Evolutionary conservation across 37 sponge, comb jelly and placozoan genomes (phyloP).

Genomic region (Halichondria panicea): DNA sequence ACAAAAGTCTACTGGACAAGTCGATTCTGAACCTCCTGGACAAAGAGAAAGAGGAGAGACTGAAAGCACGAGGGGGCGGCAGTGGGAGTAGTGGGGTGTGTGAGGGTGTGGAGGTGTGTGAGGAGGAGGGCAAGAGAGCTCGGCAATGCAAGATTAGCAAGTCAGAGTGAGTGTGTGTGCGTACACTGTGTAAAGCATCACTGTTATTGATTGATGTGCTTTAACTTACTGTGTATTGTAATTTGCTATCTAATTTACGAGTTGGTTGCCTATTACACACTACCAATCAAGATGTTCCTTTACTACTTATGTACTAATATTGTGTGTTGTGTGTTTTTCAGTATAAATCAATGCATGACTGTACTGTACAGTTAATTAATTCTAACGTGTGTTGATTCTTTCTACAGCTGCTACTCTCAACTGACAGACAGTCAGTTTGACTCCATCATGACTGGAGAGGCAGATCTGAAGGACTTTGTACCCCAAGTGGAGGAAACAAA

Average conservation of each 20-base stretch:
- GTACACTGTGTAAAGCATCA: too few species aligned
- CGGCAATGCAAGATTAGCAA: too few species aligned
- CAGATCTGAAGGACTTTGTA: constrained; percentile 1
- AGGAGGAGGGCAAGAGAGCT: constrained; percentile 1
- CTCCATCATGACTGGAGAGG: constrained; percentile 23
- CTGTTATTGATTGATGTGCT: too few species aligned
- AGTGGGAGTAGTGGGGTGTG: not conserved
- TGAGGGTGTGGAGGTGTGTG: not conserved
- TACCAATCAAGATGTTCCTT: not conserved
- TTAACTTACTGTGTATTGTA: too few species aligned
- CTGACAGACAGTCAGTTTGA: constrained; percentile 48
- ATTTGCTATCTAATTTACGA: too few species aligned
- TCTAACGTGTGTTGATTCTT: not conserved
- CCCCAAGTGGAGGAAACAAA: constrained; percentile 1
- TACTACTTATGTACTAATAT: not conserved
- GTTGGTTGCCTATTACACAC: too few species aligned
- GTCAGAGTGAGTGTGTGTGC: too few species aligned
- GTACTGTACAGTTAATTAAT: not conserved
- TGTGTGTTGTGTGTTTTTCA: not conserved
- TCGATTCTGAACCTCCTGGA: constrained; percentile 56
- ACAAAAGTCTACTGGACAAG: constrained; percentile 71
- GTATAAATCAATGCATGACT: not conserved
- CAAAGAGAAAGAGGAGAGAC: not conserved
- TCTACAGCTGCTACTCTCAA: constrained; percentile 6
- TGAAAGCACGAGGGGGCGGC: not conserved